Evolutionary conservation across 2,797 vertebrate species (phyloP).

Genomic region (Remorina albescens): DNA sequence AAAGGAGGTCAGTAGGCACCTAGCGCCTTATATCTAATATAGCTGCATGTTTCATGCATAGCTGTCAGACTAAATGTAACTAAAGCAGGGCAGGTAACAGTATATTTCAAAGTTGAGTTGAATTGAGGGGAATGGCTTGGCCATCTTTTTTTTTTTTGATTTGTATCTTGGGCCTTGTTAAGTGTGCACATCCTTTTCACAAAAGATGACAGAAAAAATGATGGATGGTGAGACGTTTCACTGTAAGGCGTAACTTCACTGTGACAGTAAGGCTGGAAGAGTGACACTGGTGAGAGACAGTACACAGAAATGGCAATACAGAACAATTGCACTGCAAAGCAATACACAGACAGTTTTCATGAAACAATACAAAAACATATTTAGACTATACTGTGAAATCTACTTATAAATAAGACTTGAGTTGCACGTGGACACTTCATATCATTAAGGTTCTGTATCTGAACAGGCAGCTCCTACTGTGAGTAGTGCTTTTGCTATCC

Average conservation of each 20-base stretch:
- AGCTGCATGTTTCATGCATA: conserved; percentile 50
- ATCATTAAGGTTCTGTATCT: conserved; percentile 64
- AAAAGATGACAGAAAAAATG: conserved; percentile 70
- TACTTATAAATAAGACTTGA: conserved; percentile 68
- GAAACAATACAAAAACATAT: conserved; percentile 68
- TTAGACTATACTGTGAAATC: conserved; percentile 66
- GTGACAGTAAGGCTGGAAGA: conserved; percentile 72
- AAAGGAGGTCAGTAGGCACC: background rate
- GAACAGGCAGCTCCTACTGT: conserved; percentile 63
- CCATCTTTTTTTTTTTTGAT: conserved; percentile 51
- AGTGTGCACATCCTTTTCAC: conserved; percentile 49
- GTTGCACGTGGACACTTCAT: conserved; percentile 69
- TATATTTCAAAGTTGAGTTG: conserved; percentile 18
- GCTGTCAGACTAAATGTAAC: conserved; percentile 23
- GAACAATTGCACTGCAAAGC: conserved; percentile 78
- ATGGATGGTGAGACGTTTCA: conserved; percentile 71
- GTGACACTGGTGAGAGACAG: conserved; percentile 74
- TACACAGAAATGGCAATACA: conserved; percentile 79
- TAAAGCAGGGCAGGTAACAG: conserved; percentile 28
- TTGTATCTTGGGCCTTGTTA: conserved; percentile 37
- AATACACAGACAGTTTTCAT: conserved; percentile 77
- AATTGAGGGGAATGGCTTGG: conserved; percentile 28
- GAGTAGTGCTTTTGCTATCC: conserved; percentile 58
- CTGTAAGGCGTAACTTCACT: conserved; percentile 72
- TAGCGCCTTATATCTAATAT: conserved; percentile 12